Percentiles rank a stretch among this genome's conserved stretches.
Evolutionary conservation across 2,113 vertebrate genomes (phyloP).

Genomic region (Nycticebus coucang): DNA sequence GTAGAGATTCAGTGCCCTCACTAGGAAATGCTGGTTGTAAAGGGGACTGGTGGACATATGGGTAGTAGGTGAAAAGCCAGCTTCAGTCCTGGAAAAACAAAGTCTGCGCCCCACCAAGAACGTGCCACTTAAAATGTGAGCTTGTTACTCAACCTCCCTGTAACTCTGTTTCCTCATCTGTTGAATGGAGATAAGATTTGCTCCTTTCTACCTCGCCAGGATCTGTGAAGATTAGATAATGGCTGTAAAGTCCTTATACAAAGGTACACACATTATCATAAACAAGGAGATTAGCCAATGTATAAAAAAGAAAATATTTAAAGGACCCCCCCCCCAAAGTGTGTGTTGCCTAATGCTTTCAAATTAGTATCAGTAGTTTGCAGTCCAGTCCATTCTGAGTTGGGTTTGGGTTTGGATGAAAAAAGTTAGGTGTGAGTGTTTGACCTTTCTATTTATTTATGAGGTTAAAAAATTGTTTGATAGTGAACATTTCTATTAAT

Average conservation of each 20-base stretch:
- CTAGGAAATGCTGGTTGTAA: not conserved
- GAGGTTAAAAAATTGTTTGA: constrained; percentile 58
- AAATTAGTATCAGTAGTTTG: not conserved
- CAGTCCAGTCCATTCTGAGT: not conserved
- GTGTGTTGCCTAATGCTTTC: constrained; percentile 18
- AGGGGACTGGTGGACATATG: not conserved
- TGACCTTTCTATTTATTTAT: constrained; percentile 58
- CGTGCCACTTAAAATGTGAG: not conserved
- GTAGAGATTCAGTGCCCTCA: not conserved
- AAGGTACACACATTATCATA: constrained; percentile 68
- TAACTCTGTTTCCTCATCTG: constrained; percentile 76
- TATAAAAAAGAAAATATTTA: constrained; percentile 54
- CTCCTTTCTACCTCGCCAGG: constrained; percentile 72
- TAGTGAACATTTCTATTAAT: constrained; percentile 60
- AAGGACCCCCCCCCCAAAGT: constrained; percentile 44
- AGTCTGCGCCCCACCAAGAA: not conserved
- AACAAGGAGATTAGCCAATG: constrained; percentile 67
- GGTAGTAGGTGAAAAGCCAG: constrained; percentile 4
- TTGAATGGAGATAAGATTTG: constrained; percentile 75
- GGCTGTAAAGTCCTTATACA: constrained; percentile 61
- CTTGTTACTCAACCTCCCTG: constrained; percentile 48
- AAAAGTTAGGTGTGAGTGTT: constrained; percentile 63
- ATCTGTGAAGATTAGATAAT: constrained; percentile 79
- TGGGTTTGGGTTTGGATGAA: constrained; percentile 13
- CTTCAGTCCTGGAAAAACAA: not conserved